phyloP scores from a whole-genome alignment of 2,113 vertebrate genomes.

The Plecotus auritus region DNA sequence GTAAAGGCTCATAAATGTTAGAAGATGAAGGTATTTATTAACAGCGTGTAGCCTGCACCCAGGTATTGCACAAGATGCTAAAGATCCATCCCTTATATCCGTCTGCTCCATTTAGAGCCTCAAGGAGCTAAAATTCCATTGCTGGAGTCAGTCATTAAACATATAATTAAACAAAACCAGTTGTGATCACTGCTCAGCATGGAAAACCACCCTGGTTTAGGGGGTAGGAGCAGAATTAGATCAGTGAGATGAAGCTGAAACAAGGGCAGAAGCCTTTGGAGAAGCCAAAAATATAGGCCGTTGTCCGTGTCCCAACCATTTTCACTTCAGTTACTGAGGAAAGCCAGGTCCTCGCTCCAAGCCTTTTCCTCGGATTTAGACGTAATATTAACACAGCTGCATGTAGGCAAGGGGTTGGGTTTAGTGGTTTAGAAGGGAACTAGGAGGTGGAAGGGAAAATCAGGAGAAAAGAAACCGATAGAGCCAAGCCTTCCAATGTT shows the following conservation, averaged over 20 bases:
- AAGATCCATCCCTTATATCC: neutral
- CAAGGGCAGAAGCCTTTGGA: neutral
- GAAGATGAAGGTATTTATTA: neutral
- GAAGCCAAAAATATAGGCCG: neutral
- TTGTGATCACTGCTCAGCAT: neutral
- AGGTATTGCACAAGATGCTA: neutral
- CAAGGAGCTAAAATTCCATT: neutral
- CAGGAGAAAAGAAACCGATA: neutral
- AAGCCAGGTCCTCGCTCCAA: neutral
- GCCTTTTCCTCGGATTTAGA: neutral
- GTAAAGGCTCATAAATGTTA: neutral
- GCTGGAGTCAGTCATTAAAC: conserved; percentile 16
- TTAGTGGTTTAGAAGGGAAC: neutral
- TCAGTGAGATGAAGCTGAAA: neutral
- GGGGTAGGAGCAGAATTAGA: neutral
- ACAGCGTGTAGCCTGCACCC: rapidly evolving
- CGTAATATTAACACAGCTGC: neutral
- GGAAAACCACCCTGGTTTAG: neutral
- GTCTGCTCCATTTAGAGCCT: neutral
- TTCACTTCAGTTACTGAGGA: neutral
- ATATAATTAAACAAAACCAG: conserved; percentile 21
- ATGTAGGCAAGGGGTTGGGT: neutral
- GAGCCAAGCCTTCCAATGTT: neutral
- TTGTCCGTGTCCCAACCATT: neutral
- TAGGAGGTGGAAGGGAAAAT: neutral